Conservation (phyloP, 2,113 vertebrate genomes). For the Romanogobio albipinnatus region DNA sequence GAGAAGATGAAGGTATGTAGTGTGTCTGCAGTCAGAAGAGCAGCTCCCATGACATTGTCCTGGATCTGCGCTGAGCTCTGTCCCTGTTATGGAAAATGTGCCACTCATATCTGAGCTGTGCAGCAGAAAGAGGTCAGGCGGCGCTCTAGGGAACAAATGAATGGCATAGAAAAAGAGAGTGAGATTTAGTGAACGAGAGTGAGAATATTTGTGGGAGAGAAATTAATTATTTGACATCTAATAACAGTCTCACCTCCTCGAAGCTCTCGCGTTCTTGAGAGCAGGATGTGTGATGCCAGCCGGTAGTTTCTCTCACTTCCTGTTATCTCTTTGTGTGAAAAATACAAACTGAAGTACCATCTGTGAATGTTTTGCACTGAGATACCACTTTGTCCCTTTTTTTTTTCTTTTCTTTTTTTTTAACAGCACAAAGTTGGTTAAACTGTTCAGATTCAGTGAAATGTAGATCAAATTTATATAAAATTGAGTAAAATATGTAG, state of each 20-base stretch:
- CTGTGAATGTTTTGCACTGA: slow-evolving; percentile 2
- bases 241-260: slow-evolving; percentile 7
- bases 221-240: neutral
- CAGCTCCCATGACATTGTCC: neutral
- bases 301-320: slow-evolving; percentile 36
- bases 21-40: neutral
- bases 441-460: no score
- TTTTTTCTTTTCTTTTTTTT: no score
- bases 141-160: slow-evolving; percentile 17
- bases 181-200: neutral
- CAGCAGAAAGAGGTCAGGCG: slow-evolving; percentile 16
- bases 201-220: slow-evolving; percentile 6
- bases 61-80: slow-evolving; percentile 10
- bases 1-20: neutral
- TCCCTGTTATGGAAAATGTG: slow-evolving; percentile 36
- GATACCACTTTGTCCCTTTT: neutral
- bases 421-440: no score
- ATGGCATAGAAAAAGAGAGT: neutral
- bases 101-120: neutral
- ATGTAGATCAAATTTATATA: neutral
- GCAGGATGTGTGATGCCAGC: slow-evolving; percentile 45
- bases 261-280: neutral
- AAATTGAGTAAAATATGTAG: neutral
- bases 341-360: slow-evolving; percentile 6
- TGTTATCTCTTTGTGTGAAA: slow-evolving; percentile 31